Evolutionary conservation across 1,140 invertebrate genomes (phyloP).

Genomic region (Chionoecetes opilio): DNA sequence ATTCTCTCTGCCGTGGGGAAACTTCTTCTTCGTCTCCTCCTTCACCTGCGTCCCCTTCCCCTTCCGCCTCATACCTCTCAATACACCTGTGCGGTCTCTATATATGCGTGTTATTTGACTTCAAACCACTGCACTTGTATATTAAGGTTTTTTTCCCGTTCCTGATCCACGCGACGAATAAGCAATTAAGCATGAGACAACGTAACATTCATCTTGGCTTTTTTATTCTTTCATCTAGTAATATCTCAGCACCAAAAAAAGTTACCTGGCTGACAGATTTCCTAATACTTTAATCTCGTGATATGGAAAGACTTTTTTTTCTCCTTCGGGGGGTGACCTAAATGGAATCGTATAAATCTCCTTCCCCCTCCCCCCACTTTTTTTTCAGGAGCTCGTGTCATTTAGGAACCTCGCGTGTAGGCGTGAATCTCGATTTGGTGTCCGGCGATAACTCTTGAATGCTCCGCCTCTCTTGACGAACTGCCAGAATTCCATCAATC

Average conservation of each 20-base stretch:
- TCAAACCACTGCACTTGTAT: not conserved
- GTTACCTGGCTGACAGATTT: not conserved
- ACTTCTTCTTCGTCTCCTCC: not conserved
- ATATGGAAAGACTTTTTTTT: too few species aligned
- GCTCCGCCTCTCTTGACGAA: slow-evolving; percentile 68
- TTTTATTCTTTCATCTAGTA: not conserved
- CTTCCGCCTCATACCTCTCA: not conserved
- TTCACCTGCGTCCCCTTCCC: not conserved
- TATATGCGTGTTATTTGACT: not conserved
- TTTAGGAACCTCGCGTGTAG: not conserved
- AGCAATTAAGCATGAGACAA: not conserved
- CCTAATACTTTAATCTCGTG: too few species aligned
- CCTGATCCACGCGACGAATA: not conserved
- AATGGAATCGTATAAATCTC: not conserved
- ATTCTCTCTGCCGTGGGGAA: slow-evolving; percentile 30
- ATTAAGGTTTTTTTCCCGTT: not conserved
- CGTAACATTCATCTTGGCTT: not conserved
- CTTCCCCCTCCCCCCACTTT: not conserved
- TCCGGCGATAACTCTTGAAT: slow-evolving; percentile 43
- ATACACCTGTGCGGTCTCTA: not conserved
- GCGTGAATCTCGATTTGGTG: not conserved
- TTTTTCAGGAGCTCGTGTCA: not conserved
- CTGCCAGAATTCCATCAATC: slow-evolving; percentile 61
- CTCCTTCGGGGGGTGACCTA: too few species aligned
- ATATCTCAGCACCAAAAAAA: not conserved